A percentile compares a stretch with the other conserved stretches of the same genome.
phyloP scores from a whole-genome alignment of 2,888 invertebrate genomes.

The Rhagium mordax region DNA sequence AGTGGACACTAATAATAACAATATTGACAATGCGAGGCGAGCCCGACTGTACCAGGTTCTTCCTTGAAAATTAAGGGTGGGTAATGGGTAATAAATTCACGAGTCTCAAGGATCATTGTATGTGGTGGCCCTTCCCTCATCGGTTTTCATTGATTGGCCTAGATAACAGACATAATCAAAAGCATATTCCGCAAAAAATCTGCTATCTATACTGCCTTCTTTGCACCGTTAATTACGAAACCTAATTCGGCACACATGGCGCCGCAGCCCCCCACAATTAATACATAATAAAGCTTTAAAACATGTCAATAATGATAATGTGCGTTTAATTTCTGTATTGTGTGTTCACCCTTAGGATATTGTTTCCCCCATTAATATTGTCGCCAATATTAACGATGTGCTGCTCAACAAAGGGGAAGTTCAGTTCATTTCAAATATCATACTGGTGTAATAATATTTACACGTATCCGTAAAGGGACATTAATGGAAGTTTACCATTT shows the following conservation, averaged over 20 bases:
- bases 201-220: background rate
- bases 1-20: background rate
- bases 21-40: background rate
- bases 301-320: conserved; percentile 42
- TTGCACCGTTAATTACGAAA: background rate
- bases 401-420: conserved; percentile 39
- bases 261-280: conserved; percentile 5
- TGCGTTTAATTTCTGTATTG: conserved; percentile 47
- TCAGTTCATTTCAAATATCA: conserved; percentile 31
- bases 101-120: background rate
- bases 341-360: conserved; percentile 43
- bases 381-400: conserved; percentile 43
- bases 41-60: background rate
- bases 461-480: conserved; percentile 35
- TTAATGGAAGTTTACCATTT: conserved; percentile 36
- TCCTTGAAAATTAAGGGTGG: background rate
- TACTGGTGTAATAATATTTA: conserved; percentile 40
- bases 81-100: background rate
- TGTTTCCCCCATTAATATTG: conserved; percentile 44
- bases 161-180: background rate
- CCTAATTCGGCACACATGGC: conserved; percentile 16
- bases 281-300: conserved; percentile 29
- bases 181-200: background rate
- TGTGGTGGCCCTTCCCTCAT: background rate
- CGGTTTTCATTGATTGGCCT: background rate